Conservation (phyloP, 2,888 invertebrate genomes). For the Lepidonotus clava region DNA sequence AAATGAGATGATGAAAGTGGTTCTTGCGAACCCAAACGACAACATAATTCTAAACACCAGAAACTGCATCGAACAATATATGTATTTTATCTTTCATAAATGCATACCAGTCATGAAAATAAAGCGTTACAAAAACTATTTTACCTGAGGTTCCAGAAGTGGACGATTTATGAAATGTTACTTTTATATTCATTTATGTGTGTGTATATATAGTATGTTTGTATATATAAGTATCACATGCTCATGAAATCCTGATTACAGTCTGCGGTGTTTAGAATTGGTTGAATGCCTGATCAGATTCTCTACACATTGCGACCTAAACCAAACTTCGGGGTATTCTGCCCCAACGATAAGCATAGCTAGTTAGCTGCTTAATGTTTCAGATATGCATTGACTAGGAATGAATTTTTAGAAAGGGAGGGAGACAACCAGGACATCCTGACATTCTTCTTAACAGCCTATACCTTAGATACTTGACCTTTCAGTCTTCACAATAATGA, state of each 20-base stretch:
- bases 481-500: too few relatives aligned
- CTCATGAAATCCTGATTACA: background rate
- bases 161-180: conserved; percentile 22
- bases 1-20: background rate
- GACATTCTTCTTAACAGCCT: too few relatives aligned
- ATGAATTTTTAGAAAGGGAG: conserved; percentile 25
- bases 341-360: background rate
- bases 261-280: conserved; percentile 43
- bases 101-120: conserved; percentile 49
- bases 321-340: background rate
- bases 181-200: conserved; percentile 12
- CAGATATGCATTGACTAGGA: conserved; percentile 43
- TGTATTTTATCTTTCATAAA: conserved; percentile 9
- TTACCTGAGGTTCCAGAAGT: conserved; percentile 42
- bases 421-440: too few relatives aligned
- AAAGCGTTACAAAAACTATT: conserved; percentile 44
- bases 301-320: background rate
- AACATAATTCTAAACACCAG: conserved; percentile 40
- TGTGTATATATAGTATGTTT: background rate
- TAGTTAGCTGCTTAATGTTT: conserved; percentile 32
- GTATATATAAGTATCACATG: conserved; percentile 46
- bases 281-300: background rate
- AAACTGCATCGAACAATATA: conserved; percentile 31
- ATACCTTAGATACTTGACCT: too few relatives aligned
- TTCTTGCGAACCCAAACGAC: background rate